Base-by-base conservation (phyloP, 2,888 invertebrate species). In the Arctia plantaginis region DNA sequence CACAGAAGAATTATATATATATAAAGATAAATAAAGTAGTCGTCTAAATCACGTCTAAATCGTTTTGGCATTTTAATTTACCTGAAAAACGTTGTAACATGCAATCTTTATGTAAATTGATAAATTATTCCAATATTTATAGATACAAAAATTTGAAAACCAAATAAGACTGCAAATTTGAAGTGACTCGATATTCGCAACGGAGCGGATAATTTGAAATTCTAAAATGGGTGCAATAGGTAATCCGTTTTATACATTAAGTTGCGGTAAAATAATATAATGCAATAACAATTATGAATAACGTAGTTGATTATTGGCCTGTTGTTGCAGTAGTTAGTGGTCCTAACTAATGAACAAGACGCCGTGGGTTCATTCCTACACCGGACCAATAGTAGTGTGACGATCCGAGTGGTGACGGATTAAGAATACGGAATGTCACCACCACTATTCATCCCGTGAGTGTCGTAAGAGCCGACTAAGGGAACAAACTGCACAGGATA, bases 261-360 rank as follows among this genome's bases (percentile, higher is more conserved):
- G 18, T 67, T 67, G 35, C 44, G 69, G 33, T 75, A 64, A 75
- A 74, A 76, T 76, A 80, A 69, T 77, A 71, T 33, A 78, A 78
- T 78, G 77, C 77, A 80, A 76, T 74, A 77, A 68, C 69, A 73
- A 70, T 78, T 75, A 82, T 82, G 76, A 77, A 78, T 80, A 81
- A 41, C 1, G 41, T 4, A 6, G 39, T n/a, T n/a, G 35, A 35
- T 35, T 35, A 35, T 3, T 35, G 35, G 6, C 35, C 35, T 35
- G 35, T 35, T 35, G 35, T 35, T 35, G 35, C 35, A 35, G n/a
- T n/a, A n/a, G n/a, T n/a, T n/a, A n/a, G 35, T 35, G 35, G 6
- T 6, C 35, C 35, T 35, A 35, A 35, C 35, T 35, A 6, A 35
- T 35, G 35, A 35, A 35, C 35, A 35, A 35, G 35, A 35, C 35